phyloP scores from a whole-genome alignment of 2,113 vertebrate species.

The Thalassoma bifasciatum region DNA sequence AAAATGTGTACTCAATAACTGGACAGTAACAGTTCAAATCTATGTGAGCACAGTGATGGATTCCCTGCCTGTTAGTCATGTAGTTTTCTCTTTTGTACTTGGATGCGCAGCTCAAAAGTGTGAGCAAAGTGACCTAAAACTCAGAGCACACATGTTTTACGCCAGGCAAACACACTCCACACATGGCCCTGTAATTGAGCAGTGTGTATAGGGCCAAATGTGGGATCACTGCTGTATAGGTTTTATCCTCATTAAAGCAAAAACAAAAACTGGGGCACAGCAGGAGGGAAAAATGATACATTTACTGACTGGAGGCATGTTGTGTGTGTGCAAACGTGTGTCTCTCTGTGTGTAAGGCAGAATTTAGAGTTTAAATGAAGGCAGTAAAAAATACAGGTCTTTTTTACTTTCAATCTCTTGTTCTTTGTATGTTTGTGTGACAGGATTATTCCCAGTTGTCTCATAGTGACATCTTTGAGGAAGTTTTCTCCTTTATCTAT shows the following conservation, averaged over 20 bases:
- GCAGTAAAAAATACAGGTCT: constrained; percentile 38
- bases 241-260: constrained; percentile 63
- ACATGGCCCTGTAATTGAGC: constrained; percentile 49
- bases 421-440: constrained; percentile 44
- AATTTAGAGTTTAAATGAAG: constrained; percentile 44
- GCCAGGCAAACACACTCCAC: not conserved
- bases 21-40: not conserved
- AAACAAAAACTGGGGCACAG: constrained; percentile 74
- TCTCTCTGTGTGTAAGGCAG: constrained; percentile 6
- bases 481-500: constrained; percentile 13
- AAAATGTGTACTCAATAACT: no score
- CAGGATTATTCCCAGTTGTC: constrained; percentile 43
- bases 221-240: constrained; percentile 48
- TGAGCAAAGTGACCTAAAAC: constrained; percentile 10
- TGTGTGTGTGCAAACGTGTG: constrained; percentile 10
- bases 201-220: constrained; percentile 52
- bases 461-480: constrained; percentile 29
- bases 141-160: constrained; percentile 6
- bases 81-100: not conserved
- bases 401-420: constrained; percentile 32
- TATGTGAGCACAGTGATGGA: not conserved
- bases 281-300: constrained; percentile 68
- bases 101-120: not conserved
- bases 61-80: not conserved
- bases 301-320: constrained; percentile 57